phyloP scores from a whole-genome alignment of 1,140 invertebrate species.

The Cataglyphis hispanica region DNA sequence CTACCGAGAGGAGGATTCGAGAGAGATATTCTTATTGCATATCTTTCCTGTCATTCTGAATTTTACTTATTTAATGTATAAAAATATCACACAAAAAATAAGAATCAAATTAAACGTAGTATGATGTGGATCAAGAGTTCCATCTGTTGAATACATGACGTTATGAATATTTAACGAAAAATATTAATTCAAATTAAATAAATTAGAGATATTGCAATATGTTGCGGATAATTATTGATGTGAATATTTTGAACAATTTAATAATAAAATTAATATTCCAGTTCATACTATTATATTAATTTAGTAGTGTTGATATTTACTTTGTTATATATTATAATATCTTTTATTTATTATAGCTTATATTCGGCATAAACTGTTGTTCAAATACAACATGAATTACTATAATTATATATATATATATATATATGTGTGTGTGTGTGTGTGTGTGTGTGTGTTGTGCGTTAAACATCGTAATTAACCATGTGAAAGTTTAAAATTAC shows the following conservation, averaged over 20 bases:
- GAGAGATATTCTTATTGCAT: background rate
- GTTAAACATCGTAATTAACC: background rate
- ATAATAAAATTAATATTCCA: background rate
- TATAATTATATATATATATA: background rate
- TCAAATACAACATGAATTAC: background rate
- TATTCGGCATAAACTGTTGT: background rate
- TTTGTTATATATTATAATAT: background rate
- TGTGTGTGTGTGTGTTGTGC: too few relatives aligned
- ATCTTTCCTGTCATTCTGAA: background rate
- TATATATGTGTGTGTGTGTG: too few relatives aligned
- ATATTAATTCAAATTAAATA: slow-evolving; percentile 3
- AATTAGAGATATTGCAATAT: background rate
- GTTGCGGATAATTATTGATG: slow-evolving; percentile 5
- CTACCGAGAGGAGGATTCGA: background rate
- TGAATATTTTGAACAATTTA: background rate
- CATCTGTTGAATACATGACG: background rate
- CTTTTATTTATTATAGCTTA: background rate
- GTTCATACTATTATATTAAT: background rate
- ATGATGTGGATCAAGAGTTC: background rate
- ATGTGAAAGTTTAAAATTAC: background rate
- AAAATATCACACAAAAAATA: background rate
- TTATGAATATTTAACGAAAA: background rate
- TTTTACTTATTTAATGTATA: background rate
- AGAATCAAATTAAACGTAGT: background rate
- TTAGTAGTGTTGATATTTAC: background rate